Base-by-base conservation (phyloP, 2,888 invertebrate species). In the Acanthosepion pharaonis region DNA sequence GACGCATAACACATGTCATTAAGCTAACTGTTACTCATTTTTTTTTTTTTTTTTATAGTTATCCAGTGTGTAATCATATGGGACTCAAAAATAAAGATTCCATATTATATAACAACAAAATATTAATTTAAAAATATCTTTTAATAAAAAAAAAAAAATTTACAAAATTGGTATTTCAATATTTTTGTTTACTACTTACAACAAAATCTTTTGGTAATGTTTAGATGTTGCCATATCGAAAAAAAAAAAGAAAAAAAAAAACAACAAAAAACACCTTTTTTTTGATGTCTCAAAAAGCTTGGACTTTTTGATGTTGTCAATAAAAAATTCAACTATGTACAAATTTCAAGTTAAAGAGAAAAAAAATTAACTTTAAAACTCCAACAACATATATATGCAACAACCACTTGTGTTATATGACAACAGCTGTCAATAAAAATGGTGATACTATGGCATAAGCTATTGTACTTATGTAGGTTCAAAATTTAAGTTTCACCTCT, bases 261-360 rank as follows among this genome's bases (percentile, higher is more conserved):
- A 0, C 20, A 42, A 42, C 42, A 42, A 42, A 51, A 51, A 51
- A 51, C 15, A 15, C 51, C 8, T 25, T 25, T 64, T n/a, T 64
- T 64, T 64, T 64, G 25, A 64, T 28, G 28, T 64, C 23, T 8
- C 64, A 28, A 23, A n/a, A 6, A 28, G 64, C 78, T 59, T 20
- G 23, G 5, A 59, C 20, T 23, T 59, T 59, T 59, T 59, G 20
- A 25, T 23, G 51, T 53, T 64, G 78, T 78, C 5, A 11, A 18
- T 78, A n/a, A 78, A n/a, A 78, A 78, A n/a, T 78, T 78, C n/a
- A 78, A 78, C 78, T 78, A n/a, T 78, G 15, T n/a, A 78, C n/a
- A 78, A 78, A 23, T 0, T 59, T 59, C 78, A n/a, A 78, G 3
- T n/a, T 78, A 28, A 8, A 25, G 64, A 25, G 23, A 25, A 64